phyloP scores from a whole-genome alignment of 2,113 vertebrate species.

The Pleuronectes platessa region DNA sequence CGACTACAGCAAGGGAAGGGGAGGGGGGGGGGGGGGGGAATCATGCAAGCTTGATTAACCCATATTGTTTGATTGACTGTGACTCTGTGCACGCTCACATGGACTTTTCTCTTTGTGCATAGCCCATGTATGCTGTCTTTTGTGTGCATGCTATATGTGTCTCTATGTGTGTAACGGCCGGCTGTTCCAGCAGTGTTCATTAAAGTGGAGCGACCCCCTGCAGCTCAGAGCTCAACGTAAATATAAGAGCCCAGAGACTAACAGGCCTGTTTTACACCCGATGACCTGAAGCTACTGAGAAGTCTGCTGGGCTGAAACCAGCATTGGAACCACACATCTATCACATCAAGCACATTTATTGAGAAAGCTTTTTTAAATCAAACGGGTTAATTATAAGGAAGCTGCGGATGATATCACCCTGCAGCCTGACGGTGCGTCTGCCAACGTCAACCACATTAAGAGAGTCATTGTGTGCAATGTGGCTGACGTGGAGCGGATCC shows the following conservation, averaged over 20 bases:
- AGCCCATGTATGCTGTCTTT: background rate
- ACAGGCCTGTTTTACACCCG: conserved; percentile 13
- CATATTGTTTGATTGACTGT: background rate
- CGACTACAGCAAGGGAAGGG: background rate
- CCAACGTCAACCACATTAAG: conserved; percentile 51
- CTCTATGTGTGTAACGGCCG: background rate
- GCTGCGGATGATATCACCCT: conserved; percentile 24
- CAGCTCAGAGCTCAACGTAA: conserved; percentile 35
- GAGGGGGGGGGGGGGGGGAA: background rate
- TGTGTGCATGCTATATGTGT: background rate
- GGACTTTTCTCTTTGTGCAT: conserved; percentile 10
- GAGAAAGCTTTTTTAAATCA: conserved; percentile 42
- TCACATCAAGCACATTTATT: conserved; percentile 44
- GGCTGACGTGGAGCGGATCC: background rate
- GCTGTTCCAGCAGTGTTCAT: conserved; percentile 21
- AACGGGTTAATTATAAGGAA: conserved; percentile 60
- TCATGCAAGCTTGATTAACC: background rate
- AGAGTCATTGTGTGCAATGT: conserved; percentile 17
- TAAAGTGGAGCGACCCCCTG: conserved; percentile 5
- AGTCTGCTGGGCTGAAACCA: conserved; percentile 2
- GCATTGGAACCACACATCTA: conserved; percentile 43
- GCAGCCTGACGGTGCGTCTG: background rate
- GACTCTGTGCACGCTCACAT: background rate
- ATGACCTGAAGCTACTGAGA: conserved; percentile 8
- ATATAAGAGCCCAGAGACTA: conserved; percentile 25